A percentile compares a stretch with the other conserved stretches of the same genome.
Evolutionary conservation across 2,797 vertebrate species (phyloP).

Genomic region (Diplodus puntazzo): DNA sequence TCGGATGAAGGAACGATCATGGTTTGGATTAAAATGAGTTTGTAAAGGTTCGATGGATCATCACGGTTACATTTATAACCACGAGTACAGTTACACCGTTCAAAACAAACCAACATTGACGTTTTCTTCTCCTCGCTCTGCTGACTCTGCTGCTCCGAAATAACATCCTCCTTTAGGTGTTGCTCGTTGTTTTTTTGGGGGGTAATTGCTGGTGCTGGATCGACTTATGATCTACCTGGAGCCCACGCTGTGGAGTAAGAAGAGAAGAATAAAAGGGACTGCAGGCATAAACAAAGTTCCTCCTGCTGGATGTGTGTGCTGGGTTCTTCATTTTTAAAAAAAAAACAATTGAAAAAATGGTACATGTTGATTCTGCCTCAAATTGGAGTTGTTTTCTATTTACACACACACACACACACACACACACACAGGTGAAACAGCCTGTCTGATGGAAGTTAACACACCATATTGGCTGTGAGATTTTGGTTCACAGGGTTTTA

Average conservation of each 20-base stretch:
- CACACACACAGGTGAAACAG: constrained; percentile 5
- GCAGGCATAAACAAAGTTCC: not conserved
- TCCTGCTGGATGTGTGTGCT: not conserved
- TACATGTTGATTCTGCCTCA: not conserved
- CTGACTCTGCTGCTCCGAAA: not conserved
- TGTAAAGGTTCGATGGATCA: not conserved
- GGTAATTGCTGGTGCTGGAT: not conserved
- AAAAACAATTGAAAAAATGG: constrained; percentile 7
- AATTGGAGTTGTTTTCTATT: not conserved
- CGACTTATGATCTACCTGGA: not conserved
- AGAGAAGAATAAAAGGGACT: not conserved
- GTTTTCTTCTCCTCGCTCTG: not conserved
- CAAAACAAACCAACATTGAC: not conserved
- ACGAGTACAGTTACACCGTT: too few species aligned
- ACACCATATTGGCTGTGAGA: constrained; percentile 31
- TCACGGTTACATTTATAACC: not conserved
- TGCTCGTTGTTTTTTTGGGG: not conserved
- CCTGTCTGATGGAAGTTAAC: constrained; percentile 50
- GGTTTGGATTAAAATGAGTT: not conserved
- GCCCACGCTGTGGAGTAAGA: not conserved
- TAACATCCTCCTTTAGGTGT: not conserved
- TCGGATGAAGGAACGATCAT: not conserved
- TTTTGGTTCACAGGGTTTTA: constrained; percentile 16
- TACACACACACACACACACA: constrained; percentile 23
- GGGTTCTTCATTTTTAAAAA: not conserved